phyloP scores from a whole-genome alignment of 2,888 invertebrate species.

The Nomada lathburiana region DNA sequence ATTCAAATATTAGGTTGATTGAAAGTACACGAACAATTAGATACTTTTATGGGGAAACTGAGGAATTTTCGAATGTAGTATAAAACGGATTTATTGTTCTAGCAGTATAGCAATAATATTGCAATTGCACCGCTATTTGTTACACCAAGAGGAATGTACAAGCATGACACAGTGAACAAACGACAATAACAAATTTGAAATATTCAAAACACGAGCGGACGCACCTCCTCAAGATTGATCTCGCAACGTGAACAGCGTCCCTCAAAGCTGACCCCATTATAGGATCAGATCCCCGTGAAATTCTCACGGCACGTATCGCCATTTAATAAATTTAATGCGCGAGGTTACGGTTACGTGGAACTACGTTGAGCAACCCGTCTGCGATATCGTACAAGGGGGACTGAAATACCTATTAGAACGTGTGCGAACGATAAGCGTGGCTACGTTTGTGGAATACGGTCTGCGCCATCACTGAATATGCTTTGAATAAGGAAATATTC shows the following conservation, averaged over 20 bases:
- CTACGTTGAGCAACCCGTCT: constrained; percentile 34
- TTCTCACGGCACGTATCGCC: constrained; percentile 36
- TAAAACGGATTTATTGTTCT: too few species aligned
- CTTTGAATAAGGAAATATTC: constrained; percentile 24
- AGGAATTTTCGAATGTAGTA: too few species aligned
- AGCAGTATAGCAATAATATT: too few species aligned
- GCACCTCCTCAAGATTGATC: constrained; percentile 13
- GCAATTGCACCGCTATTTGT: too few species aligned
- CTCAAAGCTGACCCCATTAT: constrained; percentile 21
- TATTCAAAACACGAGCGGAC: too few species aligned
- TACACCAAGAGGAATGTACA: too few species aligned
- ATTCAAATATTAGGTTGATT: too few species aligned
- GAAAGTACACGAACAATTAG: too few species aligned
- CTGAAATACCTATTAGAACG: constrained; percentile 45
- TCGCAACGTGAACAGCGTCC: neutral
- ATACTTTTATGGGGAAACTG: too few species aligned
- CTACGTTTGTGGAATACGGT: constrained; percentile 13
- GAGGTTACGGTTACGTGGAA: constrained; percentile 19
- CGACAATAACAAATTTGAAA: too few species aligned
- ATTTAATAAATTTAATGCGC: constrained; percentile 47
- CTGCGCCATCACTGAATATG: constrained; percentile 1
- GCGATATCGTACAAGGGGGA: constrained; percentile 56
- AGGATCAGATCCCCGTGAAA: constrained; percentile 18
- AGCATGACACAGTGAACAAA: too few species aligned
- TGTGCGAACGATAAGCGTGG: constrained; percentile 48